These are phyloP conservation scores for Macrocentrus cingulum DNA, from an alignment of 1,140 invertebrate genomes.

Conservation along the genomic window DNA sequence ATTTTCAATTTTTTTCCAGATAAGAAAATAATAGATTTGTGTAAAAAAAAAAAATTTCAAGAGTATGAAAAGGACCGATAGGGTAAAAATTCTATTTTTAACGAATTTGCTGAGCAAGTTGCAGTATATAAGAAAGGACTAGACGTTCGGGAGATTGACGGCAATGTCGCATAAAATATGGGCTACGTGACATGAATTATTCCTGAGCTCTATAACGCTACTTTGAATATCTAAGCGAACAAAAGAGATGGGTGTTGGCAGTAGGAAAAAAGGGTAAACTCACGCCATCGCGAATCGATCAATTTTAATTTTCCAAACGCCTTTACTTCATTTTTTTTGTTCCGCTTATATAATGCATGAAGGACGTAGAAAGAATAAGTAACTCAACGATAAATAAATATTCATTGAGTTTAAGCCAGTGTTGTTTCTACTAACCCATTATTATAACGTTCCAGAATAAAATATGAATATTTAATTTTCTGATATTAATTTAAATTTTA, in stretches of 20 bases:
- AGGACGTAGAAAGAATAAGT: too few relatives aligned
- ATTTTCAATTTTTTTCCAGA: too few relatives aligned
- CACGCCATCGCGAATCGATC: slow-evolving; percentile 5
- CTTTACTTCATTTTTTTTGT: background rate
- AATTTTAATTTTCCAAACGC: slow-evolving; percentile 21
- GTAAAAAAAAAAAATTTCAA: too few relatives aligned
- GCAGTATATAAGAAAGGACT: background rate
- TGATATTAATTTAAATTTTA: too few relatives aligned
- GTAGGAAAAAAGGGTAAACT: background rate
- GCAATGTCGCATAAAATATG: slow-evolving; percentile 29
- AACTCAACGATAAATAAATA: too few relatives aligned
- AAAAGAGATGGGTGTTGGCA: slow-evolving; percentile 9
- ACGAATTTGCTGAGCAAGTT: background rate
- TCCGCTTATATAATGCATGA: too few relatives aligned
- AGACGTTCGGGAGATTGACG: slow-evolving; percentile 15
- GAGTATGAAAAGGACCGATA: too few relatives aligned
- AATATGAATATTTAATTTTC: too few relatives aligned
- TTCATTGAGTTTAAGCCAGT: too few relatives aligned
- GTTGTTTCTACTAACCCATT: too few relatives aligned
- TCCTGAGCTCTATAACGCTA: slow-evolving; percentile 23
- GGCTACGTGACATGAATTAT: slow-evolving; percentile 31
- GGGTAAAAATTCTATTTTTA: background rate
- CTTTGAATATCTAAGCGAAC: slow-evolving; percentile 26
- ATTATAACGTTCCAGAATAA: too few relatives aligned
- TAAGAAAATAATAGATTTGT: too few relatives aligned